Evolutionary conservation across 2,113 vertebrate genomes (phyloP).

Genomic region (Ophiodon elongatus): DNA sequence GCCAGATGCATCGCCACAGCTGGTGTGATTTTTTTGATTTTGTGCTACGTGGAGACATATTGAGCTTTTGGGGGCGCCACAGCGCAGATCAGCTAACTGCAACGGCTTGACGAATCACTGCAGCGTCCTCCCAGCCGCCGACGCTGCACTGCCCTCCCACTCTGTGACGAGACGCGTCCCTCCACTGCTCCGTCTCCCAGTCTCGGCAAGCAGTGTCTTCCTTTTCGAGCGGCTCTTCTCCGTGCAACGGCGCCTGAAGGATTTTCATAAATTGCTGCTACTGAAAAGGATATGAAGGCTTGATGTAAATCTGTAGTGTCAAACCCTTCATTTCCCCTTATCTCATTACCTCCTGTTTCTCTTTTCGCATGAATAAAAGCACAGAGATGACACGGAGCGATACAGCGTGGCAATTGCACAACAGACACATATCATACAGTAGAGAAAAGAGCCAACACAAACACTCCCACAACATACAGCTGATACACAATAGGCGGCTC

Average conservation of each 20-base stretch:
- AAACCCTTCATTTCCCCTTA: conserved; percentile 28
- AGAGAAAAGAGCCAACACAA: conserved; percentile 32
- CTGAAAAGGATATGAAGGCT: neutral
- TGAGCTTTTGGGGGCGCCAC: conserved; percentile 23
- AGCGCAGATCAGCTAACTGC: conserved; percentile 26
- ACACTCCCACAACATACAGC: conserved; percentile 39
- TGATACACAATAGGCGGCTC: conserved; percentile 41
- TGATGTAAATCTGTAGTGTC: conserved; percentile 31
- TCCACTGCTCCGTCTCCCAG: conserved; percentile 12
- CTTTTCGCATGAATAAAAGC: neutral
- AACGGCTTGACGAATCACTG: conserved; percentile 26
- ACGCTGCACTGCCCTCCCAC: neutral
- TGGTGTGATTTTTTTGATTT: neutral
- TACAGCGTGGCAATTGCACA: conserved; percentile 29
- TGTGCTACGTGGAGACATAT: conserved; percentile 20
- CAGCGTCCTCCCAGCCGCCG: neutral
- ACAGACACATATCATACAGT: conserved; percentile 12
- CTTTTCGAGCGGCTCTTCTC: neutral
- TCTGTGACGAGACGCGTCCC: conserved; percentile 5
- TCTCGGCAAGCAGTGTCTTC: conserved; percentile 9
- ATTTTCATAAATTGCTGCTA: conserved; percentile 9
- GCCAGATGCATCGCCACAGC: conserved; percentile 15
- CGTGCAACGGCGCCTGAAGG: neutral
- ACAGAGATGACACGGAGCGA: conserved; percentile 31
- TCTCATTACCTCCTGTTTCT: conserved; percentile 3